Conservation (phyloP, 2,113 vertebrate genomes). For the Cyanoliseus patagonus region DNA sequence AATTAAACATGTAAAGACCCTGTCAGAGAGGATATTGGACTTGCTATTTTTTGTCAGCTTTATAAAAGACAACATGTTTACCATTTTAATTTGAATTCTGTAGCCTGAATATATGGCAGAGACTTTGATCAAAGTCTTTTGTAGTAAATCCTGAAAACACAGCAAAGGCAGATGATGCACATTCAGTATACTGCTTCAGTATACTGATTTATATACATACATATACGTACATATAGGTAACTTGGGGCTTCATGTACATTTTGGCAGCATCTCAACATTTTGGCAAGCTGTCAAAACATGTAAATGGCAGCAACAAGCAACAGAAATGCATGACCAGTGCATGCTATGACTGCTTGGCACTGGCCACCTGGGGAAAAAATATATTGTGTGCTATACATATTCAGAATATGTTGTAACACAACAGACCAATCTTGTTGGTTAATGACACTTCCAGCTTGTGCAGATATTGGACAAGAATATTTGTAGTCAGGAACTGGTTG, state of each 20-base stretch:
- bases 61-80: background rate
- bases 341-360: background rate
- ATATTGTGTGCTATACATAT: accelerated
- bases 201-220: background rate
- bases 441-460: background rate
- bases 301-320: background rate
- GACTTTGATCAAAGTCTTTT: background rate
- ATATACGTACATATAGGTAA: background rate
- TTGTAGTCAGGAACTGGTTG: background rate
- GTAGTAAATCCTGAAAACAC: background rate
- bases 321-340: background rate
- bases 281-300: background rate
- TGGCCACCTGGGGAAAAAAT: background rate
- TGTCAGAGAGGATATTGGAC: background rate
- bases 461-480: background rate
- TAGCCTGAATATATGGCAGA: background rate
- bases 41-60: background rate
- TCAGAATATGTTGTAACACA: background rate
- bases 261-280: background rate
- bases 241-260: background rate
- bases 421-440: background rate
- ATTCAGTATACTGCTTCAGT: background rate
- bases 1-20: background rate
- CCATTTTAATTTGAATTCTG: background rate
- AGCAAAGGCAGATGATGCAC: background rate